Base-by-base conservation (phyloP, 2,113 vertebrate genomes). In the Sinocyclocheilus maitianheensis region DNA sequence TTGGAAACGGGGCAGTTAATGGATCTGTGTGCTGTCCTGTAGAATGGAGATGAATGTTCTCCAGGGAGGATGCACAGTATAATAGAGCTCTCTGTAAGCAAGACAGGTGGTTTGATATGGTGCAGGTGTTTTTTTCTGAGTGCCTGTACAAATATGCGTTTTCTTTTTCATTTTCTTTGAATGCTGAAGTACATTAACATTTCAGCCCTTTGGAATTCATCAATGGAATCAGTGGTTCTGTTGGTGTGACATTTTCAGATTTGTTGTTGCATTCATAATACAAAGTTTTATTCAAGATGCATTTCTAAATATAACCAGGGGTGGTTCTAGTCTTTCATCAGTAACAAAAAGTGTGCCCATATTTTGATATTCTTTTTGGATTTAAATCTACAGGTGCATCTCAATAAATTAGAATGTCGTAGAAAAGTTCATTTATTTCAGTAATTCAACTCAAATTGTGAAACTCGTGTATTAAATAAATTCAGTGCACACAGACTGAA, bases 1-100 rank as follows among this genome's bases (percentile, higher is more conserved):
- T 91, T 90, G 80, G 90, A 85, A 90, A 89, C 89, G 89, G 91
- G 86, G 89, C 90, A 84, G 91, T 91, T 92, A 94, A 93, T 94
- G 91, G 91, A 86, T 84, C 89, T 91, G 88, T 87, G 80, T 88
- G 58, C 81, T n/a, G n/a, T 89, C 81, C 81, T 87, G 84, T 81
- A 81, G 89, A 90, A 84, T 88, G n/a, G 34, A 72, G 75, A 77
- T 76, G 20, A 51, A 84, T 67, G 74, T 81, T 76, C 71, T 55
- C 14, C 81, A 72, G 30, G 58, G 18, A 62, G 72, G 53, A 74
- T 20, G 48, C n/a, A 24, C 58, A 6, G 58, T 37, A 75, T 79
- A 20, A 71, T 71, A n/a, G 24, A 24, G 87, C 67, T 71, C 82
- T 71, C 40, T 89, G 80, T 14, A 63, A 48, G 48, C 62, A 10